phyloP scores from a whole-genome alignment of 1,140 invertebrate genomes.

The Onthophagus taurus region DNA sequence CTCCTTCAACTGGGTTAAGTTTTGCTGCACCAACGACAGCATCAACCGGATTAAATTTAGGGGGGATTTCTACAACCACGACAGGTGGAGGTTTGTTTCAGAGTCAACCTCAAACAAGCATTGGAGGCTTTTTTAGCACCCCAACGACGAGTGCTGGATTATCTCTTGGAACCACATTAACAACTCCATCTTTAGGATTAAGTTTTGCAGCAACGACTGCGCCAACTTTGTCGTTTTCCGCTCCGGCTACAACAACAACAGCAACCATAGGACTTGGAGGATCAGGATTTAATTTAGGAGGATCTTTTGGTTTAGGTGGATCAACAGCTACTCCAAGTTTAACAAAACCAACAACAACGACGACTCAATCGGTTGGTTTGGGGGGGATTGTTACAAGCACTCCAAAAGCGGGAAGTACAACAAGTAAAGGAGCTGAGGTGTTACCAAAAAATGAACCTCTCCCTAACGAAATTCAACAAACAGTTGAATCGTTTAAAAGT shows the following conservation, averaged over 20 bases:
- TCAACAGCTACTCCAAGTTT: constrained; percentile 19
- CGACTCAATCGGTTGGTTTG: constrained; percentile 43
- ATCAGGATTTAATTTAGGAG: constrained; percentile 25
- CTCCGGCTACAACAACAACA: constrained; percentile 1
- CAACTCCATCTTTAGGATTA: constrained; percentile 25
- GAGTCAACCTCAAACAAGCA: neutral
- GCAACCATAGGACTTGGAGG: neutral
- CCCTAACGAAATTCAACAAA: constrained; percentile 52
- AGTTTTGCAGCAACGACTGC: constrained; percentile 29
- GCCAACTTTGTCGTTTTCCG: constrained; percentile 21
- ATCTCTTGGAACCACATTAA: neutral
- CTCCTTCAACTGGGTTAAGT: constrained; percentile 19
- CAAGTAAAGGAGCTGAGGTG: constrained; percentile 48
- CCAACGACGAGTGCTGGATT: constrained; percentile 10
- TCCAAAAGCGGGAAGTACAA: constrained; percentile 36
- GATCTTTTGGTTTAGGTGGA: constrained; percentile 32
- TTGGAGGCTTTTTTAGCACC: neutral
- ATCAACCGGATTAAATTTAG: constrained; percentile 25
- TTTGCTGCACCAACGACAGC: constrained; percentile 19
- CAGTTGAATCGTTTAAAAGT: constrained; percentile 54
- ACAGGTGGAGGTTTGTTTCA: neutral
- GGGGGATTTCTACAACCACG: constrained; percentile 19
- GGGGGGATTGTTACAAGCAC: constrained; percentile 54
- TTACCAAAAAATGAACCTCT: constrained; percentile 59
- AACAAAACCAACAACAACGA: constrained; percentile 22